Evolutionary conservation across 2,113 vertebrate genomes (phyloP).

Genomic region (Rafetus swinhoei): DNA sequence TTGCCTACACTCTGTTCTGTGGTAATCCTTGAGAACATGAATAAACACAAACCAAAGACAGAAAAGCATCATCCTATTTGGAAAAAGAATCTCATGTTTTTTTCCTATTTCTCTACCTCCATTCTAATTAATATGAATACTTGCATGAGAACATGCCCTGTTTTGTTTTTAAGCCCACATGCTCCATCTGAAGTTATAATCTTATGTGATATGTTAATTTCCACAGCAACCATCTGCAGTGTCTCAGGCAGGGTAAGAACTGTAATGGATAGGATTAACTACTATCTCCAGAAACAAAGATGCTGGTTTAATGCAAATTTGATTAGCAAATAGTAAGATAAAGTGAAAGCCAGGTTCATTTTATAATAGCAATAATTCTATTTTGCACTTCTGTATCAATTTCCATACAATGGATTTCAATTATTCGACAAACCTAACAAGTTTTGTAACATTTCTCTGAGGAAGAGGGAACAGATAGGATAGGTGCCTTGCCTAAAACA

Average conservation of each 20-base stretch:
- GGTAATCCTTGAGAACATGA: neutral
- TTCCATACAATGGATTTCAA: neutral
- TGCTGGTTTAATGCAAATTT: neutral
- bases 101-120: neutral
- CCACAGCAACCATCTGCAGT: neutral
- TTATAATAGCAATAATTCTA: neutral
- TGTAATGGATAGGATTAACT: neutral
- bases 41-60: neutral
- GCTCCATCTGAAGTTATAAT: neutral
- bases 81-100: neutral
- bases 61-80: neutral
- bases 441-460: neutral
- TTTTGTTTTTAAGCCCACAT: neutral
- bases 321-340: neutral
- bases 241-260: neutral
- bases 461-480: neutral
- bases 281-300: neutral
- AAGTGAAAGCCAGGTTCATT: neutral
- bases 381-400: neutral
- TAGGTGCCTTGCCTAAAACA: neutral
- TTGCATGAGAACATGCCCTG: neutral
- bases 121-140: neutral
- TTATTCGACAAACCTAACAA: neutral
- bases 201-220: neutral
- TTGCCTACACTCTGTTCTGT: neutral